A percentile compares a stretch with the other conserved stretches of the same genome.
These are phyloP conservation scores for Camponotus fellah DNA, from an alignment of 2,888 invertebrate species.

Conservation along the genomic window DNA sequence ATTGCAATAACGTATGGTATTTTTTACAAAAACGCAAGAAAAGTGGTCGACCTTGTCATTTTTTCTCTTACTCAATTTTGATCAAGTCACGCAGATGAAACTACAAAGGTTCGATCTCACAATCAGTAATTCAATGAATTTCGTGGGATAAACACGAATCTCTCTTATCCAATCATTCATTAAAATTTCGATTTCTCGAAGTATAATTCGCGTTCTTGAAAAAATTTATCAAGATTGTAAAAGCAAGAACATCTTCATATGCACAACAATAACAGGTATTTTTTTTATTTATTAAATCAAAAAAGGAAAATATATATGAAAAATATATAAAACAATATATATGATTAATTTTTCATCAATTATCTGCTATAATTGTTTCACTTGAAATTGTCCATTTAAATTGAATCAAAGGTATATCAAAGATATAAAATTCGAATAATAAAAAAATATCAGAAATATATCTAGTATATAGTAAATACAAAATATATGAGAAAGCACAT, in stretches of 20 bases:
- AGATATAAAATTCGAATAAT: not conserved
- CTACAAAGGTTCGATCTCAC: not conserved
- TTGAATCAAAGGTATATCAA: not conserved
- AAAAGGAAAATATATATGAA: not conserved
- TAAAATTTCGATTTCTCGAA: not conserved
- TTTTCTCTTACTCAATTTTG: constrained; percentile 14
- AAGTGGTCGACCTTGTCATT: constrained; percentile 9
- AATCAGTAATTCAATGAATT: constrained; percentile 1
- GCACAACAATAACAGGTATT: not conserved
- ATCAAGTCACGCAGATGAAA: not conserved
- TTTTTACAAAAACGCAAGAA: not conserved
- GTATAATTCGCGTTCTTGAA: not conserved
- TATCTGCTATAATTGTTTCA: not conserved
- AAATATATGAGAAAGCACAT: not conserved
- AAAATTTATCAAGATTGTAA: not conserved
- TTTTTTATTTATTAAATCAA: not conserved
- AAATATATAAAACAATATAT: too few species aligned
- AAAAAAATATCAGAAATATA: not conserved
- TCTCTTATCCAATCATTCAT: not conserved
- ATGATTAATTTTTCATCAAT: not conserved
- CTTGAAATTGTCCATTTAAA: not conserved
- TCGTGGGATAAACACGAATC: not conserved
- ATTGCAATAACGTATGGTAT: not conserved
- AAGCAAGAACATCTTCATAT: not conserved
- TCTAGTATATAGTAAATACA: not conserved